Conservation (phyloP, 2,113 vertebrate genomes). For the Cheirogaleus medius region DNA sequence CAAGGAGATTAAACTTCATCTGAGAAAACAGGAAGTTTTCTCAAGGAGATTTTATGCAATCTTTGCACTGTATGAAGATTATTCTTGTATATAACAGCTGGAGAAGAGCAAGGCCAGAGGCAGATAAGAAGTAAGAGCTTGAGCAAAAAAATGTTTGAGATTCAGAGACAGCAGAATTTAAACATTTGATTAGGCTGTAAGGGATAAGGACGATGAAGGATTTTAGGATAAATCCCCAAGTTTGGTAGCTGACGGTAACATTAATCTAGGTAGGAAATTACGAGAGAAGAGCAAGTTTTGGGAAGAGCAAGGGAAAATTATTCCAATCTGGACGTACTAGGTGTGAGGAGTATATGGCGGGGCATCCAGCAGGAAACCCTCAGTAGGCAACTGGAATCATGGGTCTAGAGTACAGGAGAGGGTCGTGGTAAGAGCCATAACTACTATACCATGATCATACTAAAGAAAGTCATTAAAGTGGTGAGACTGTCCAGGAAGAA, state of each 20-base stretch:
- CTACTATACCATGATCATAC: not conserved
- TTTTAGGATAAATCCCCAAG: not conserved
- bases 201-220: not conserved
- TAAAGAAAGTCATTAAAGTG: not conserved
- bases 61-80: not conserved
- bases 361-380: not conserved
- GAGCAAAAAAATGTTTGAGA: not conserved
- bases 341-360: not conserved
- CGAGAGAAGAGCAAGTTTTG: not conserved
- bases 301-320: not conserved
- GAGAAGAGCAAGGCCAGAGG: not conserved
- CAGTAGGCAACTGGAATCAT: not conserved
- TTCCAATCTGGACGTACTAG: not conserved
- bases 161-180: not conserved
- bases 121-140: not conserved
- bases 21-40: not conserved
- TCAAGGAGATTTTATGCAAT: not conserved
- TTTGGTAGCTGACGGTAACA: not conserved
- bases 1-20: not conserved
- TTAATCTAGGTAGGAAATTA: not conserved
- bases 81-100: not conserved
- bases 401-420: not conserved
- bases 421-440: not conserved
- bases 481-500: not conserved
- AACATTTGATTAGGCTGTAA: not conserved